Evolutionary conservation across 2,888 invertebrate species (phyloP), one percentile per base, ranked within the genome.

Genomic region (Heteromyza rotundicornis): DNA sequence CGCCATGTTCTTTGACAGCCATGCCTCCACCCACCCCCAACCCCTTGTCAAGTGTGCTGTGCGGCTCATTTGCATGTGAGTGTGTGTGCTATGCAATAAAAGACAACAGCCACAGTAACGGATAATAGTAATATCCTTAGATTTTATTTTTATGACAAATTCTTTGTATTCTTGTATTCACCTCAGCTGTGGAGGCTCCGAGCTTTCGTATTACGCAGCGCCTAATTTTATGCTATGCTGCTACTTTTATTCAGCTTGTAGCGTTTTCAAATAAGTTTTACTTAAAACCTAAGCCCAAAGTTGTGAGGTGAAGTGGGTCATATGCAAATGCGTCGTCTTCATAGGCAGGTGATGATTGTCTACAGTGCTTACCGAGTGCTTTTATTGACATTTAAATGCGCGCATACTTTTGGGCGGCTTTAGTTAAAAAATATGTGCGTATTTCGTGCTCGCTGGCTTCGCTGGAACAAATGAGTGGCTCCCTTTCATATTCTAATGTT

Each of bases 281-380:
- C n/a, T n/a, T n/a, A n/a, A n/a, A n/a, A n/a, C n/a, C n/a, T n/a
- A n/a, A n/a, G n/a, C n/a, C n/a, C n/a, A n/a, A n/a, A n/a, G n/a
- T n/a, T n/a, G n/a, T n/a, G n/a, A n/a, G n/a, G n/a, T n/a, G n/a
- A n/a, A n/a, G n/a, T n/a, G n/a, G n/a, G n/a, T n/a, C n/a, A 51
- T 1, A 23, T n/a, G 14, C 22, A 23, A 1, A 14, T 3, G n/a
- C 2, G 12, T 12, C 12, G 23, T 23, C 1, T 12, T 54, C 12
- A 54, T 20, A 55, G 66, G 62, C 68, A 68, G 76, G 72, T 75
- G 73, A 68, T 66, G 68, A 68, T 77, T 73, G 75, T 67, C 76
- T 40, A 60, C 58, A 55, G 51, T 59, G 74, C 65, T 36, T 20
- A 20, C 36, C 12, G n/a, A n/a, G n/a, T n/a, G 27, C 24, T 77